Conservation (phyloP, 92 coral and sea anemone species). For the Phenganax marumi region DNA sequence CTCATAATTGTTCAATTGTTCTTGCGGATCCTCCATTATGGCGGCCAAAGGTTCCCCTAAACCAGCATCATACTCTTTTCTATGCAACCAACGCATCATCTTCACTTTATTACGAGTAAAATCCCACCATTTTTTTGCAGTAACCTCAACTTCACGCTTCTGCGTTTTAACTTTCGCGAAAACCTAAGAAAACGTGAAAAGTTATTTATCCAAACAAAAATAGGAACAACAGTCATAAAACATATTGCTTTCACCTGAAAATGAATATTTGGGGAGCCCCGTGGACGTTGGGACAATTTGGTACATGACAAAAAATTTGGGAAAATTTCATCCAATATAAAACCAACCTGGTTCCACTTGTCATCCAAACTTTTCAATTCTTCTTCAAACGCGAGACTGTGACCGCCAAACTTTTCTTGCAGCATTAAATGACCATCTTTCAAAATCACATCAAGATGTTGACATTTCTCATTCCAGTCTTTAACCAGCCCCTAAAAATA, state of each 20-base stretch:
- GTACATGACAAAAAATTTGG: too few species aligned
- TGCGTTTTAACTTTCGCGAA: conserved; percentile 67
- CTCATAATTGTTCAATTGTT: conserved; percentile 87
- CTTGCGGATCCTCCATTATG: conserved; percentile 79
- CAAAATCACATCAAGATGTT: conserved; percentile 83
- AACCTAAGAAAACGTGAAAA: too few species aligned
- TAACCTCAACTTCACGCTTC: conserved; percentile 84
- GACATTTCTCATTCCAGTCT: conserved; percentile 87
- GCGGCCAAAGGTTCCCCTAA: conserved; percentile 61
- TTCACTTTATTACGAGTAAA: conserved; percentile 95
- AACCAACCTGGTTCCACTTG: conserved; percentile 76
- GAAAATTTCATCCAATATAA: too few species aligned
- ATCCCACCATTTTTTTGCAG: conserved; percentile 99
- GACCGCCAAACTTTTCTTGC: conserved; percentile 78
- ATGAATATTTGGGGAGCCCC: too few species aligned
- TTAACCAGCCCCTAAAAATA: conserved; percentile 70
- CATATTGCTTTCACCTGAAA: too few species aligned
- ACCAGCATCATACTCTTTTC: conserved; percentile 87
- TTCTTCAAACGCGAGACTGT: conserved; percentile 85
- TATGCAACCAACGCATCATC: conserved; percentile 97
- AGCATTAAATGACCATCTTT: conserved; percentile 92
- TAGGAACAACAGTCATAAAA: too few species aligned
- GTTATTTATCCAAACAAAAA: too few species aligned
- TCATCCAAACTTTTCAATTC: conserved; percentile 76
- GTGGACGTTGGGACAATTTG: too few species aligned